phyloP scores from a whole-genome alignment of 1,140 invertebrate genomes.

The Lepidostoma basale region DNA sequence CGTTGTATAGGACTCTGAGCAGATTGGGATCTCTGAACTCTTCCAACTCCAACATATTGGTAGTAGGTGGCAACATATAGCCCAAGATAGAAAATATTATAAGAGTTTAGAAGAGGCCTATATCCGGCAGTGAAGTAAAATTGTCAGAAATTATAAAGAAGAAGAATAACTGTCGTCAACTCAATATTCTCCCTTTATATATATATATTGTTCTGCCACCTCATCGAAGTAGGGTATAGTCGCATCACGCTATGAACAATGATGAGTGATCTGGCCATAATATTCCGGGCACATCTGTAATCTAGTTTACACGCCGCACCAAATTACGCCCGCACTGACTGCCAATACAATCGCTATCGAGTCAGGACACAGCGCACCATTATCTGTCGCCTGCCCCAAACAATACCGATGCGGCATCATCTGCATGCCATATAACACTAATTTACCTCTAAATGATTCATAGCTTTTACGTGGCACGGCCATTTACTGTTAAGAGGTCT shows the following conservation, averaged over 20 bases:
- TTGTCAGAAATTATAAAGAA: too few relatives aligned
- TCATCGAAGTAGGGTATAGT: neutral
- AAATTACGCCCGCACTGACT: constrained; percentile 8
- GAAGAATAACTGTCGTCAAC: too few relatives aligned
- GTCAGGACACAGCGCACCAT: neutral
- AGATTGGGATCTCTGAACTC: too few relatives aligned
- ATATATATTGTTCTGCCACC: neutral
- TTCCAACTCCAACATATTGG: too few relatives aligned
- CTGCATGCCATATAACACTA: neutral
- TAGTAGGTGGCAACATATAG: too few relatives aligned
- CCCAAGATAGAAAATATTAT: too few relatives aligned
- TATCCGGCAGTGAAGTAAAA: too few relatives aligned
- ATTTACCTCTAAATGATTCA: neutral
- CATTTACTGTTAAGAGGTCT: too few relatives aligned
- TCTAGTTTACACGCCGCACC: neutral
- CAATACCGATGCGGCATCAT: neutral
- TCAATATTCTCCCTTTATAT: too few relatives aligned
- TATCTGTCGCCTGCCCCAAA: neutral
- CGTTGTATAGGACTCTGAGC: too few relatives aligned
- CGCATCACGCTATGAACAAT: neutral
- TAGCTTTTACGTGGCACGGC: too few relatives aligned
- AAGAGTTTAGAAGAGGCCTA: too few relatives aligned
- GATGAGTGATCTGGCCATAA: neutral
- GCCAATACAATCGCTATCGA: neutral
- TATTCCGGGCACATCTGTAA: neutral